These are phyloP conservation scores for Leptura quadrifasciata DNA, from an alignment of 2,888 invertebrate genomes.

Conservation along the genomic window DNA sequence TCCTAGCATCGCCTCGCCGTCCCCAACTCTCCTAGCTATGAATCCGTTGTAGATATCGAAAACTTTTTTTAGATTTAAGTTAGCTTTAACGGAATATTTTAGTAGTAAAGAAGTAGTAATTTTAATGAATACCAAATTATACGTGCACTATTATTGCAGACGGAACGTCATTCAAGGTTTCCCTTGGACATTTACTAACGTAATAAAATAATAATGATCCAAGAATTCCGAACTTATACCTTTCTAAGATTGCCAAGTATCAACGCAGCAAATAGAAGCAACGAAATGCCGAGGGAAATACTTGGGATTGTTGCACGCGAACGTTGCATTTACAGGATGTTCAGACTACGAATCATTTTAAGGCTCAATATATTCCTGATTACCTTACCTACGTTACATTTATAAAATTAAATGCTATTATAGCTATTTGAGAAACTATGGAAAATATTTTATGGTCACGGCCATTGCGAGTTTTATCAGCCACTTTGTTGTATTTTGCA, in stretches of 20 bases:
- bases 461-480: too few relatives aligned
- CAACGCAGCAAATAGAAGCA: background rate
- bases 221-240: slow-evolving; percentile 3
- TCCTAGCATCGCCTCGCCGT: too few relatives aligned
- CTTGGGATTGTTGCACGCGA: background rate
- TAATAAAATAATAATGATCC: slow-evolving; percentile 12
- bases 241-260: background rate
- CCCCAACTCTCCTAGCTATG: too few relatives aligned
- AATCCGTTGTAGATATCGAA: too few relatives aligned
- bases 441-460: too few relatives aligned
- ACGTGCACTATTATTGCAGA: background rate
- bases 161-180: slow-evolving; percentile 6
- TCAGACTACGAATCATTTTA: background rate
- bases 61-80: too few relatives aligned
- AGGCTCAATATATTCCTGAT: background rate
- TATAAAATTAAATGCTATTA: background rate
- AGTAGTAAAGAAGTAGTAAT: too few relatives aligned
- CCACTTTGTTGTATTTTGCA: too few relatives aligned
- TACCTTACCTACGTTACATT: background rate
- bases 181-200: slow-evolving; percentile 9
- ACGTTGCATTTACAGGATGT: background rate
- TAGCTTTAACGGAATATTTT: too few relatives aligned
- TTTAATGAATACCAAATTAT: too few relatives aligned
- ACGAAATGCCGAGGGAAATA: background rate
- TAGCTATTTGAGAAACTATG: too few relatives aligned